A percentile compares a stretch with the other conserved stretches of the same genome.
These are phyloP conservation scores for Ypsolopha sequella DNA, from an alignment of 2,888 invertebrate genomes.

Conservation along the genomic window DNA sequence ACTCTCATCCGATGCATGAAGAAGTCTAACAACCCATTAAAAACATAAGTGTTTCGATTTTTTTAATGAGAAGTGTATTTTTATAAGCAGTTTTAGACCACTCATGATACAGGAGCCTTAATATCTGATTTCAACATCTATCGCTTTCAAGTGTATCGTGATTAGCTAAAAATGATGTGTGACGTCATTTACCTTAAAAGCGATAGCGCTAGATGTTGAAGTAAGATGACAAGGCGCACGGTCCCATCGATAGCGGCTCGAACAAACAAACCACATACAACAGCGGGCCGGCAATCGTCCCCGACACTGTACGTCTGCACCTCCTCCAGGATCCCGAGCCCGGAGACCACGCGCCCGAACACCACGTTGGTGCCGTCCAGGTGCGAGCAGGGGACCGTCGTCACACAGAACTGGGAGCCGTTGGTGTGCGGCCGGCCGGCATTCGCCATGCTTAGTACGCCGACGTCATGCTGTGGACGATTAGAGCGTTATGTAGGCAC, in stretches of 20 bases:
- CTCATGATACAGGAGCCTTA: no score
- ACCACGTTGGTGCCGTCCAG: constrained; percentile 86
- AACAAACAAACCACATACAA: constrained; percentile 54
- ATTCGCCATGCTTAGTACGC: constrained; percentile 85
- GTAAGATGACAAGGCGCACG: no score
- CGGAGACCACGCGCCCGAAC: constrained; percentile 84
- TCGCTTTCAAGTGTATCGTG: no score
- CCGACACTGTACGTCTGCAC: constrained; percentile 71
- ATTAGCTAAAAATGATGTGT: no score
- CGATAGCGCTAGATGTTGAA: no score
- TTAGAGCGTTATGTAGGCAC: constrained; percentile 6
- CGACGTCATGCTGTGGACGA: constrained; percentile 68
- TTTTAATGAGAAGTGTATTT: no score
- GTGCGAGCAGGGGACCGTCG: constrained; percentile 80
- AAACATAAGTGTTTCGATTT: no score
- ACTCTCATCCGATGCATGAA: no score
- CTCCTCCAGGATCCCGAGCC: constrained; percentile 78
- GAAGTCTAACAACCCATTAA: not conserved
- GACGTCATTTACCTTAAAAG: no score
- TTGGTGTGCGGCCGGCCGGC: constrained; percentile 85
- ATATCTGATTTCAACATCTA: not conserved
- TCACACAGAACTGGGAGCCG: constrained; percentile 95
- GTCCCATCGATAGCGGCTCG: no score
- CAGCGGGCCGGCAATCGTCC: constrained; percentile 69
- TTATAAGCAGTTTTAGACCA: not conserved